phyloP scores from a whole-genome alignment of 1,140 invertebrate species.

The Panonychus citri region DNA sequence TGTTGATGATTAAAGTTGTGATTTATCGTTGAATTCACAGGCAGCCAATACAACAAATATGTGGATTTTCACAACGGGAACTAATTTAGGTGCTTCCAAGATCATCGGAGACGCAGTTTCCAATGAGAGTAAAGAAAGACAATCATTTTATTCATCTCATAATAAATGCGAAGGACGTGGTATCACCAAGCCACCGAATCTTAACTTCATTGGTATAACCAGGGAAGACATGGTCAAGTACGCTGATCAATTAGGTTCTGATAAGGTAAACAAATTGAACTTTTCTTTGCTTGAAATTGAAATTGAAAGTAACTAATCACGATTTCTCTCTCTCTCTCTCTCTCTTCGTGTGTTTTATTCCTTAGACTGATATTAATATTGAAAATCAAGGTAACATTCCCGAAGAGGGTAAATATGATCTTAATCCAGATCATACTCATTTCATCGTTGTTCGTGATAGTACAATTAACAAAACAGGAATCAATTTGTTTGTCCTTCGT shows the following conservation, averaged over 20 bases:
- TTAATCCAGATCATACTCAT: conserved; percentile 16
- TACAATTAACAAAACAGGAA: conserved; percentile 14
- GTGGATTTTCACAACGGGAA: conserved; percentile 26
- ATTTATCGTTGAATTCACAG: neutral
- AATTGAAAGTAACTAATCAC: too few relatives aligned
- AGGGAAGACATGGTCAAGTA: conserved; percentile 11
- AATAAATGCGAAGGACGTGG: too few relatives aligned
- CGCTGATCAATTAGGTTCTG: conserved; percentile 1
- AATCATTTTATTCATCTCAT: neutral
- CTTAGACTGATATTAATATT: conserved; percentile 8
- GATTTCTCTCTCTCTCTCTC: neutral
- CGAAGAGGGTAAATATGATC: conserved; percentile 15
- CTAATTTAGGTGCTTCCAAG: conserved; percentile 21
- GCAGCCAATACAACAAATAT: conserved; percentile 24
- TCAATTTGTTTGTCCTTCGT: conserved; percentile 14
- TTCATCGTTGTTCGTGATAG: conserved; percentile 14
- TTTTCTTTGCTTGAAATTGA: too few relatives aligned
- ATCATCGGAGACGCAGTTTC: conserved; percentile 22
- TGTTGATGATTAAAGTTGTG: too few relatives aligned
- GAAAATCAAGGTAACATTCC: conserved; percentile 14
- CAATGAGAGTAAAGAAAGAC: neutral
- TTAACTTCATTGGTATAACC: conserved; percentile 8
- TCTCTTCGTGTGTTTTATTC: neutral
- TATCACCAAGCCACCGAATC: neutral
- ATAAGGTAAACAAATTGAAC: neutral